Base-by-base conservation (phyloP, 1,140 invertebrate species). In the Cataglyphis hispanica region DNA sequence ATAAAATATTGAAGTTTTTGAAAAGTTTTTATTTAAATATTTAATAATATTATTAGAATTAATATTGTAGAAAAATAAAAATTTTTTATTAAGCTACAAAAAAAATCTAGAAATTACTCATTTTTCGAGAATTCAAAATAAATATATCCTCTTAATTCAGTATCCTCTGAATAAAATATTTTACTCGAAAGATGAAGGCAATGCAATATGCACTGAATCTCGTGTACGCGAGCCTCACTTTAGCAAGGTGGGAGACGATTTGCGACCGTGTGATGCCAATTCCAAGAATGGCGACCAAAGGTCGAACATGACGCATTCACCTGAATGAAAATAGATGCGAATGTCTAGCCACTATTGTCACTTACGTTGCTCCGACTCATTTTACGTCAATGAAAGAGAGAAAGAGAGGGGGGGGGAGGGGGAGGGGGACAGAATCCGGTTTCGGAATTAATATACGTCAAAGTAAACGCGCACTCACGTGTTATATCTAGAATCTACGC, bases 321-420 rank as follows among this genome's bases (percentile, higher is more conserved):
- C 81, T 87, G 85, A 91, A 90, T 90, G 89, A 86, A 86, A 89
- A 91, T 89, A 63, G 66, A 89, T 16, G 72, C 60, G 86, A 84
- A 86, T 76, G 86, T 53, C 63, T 63, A 78, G 72, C 61, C 85
- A 34, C 40, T 43, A 67, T 34, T 89, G 84, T 91, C 80, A 84
- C 27, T 85, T 67, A 84, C 72, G 58, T 60, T 46, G 11, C 13
- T 83, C 64, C 87, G 91, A 91, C 66, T 91, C 90, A 91, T 76
- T 88, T 87, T 66, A 75, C 75, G 83, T 89, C 87, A 86, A 91
- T 84, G 83, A 78, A 64, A 50, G 46, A 16, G 46, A 50, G 46
- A 16, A 11, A 4, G 43, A 13, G 13, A 13, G 43, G 2, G 40
- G 16, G 13, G 16, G 13, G 16, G 43, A 46, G 40, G 11, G 10